Conservation (phyloP, 2,797 vertebrate species). For the Labroides dimidiatus region DNA sequence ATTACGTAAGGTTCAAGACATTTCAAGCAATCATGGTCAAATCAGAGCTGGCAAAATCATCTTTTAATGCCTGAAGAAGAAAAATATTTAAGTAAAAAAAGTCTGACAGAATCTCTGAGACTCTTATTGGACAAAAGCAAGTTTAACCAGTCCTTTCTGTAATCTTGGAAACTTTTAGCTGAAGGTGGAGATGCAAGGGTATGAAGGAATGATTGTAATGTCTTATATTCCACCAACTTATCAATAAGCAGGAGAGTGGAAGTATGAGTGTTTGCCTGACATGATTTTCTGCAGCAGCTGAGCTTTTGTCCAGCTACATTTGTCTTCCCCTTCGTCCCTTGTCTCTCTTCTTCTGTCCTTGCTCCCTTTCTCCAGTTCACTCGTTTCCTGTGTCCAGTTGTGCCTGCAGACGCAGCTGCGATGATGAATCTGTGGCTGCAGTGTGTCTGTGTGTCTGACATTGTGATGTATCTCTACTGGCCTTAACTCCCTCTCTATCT, state of each 20-base stretch:
- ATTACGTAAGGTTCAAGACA: constrained; percentile 66
- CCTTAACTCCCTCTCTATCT: constrained; percentile 76
- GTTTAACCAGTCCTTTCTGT: constrained; percentile 65
- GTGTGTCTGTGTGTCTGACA: constrained; percentile 87
- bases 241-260: constrained; percentile 5
- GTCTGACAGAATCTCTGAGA: constrained; percentile 72
- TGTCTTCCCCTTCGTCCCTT: constrained; percentile 61
- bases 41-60: constrained; percentile 58
- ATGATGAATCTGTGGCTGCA: constrained; percentile 89
- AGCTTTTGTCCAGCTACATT: constrained; percentile 65
- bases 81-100: constrained; percentile 79
- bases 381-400: constrained; percentile 80
- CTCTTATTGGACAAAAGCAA: constrained; percentile 68
- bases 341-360: constrained; percentile 62
- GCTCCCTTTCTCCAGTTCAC: constrained; percentile 68
- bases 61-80: constrained; percentile 63
- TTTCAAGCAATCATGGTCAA: constrained; percentile 58
- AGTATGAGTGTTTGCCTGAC: constrained; percentile 16
- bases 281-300: constrained; percentile 38
- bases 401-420: constrained; percentile 80
- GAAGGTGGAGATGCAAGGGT: constrained; percentile 61
- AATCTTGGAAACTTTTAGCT: constrained; percentile 36
- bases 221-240: not conserved
- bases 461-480: constrained; percentile 85
- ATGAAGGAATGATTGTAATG: constrained; percentile 18